phyloP scores from a whole-genome alignment of 2,888 invertebrate species.

The Clanis bilineata region DNA sequence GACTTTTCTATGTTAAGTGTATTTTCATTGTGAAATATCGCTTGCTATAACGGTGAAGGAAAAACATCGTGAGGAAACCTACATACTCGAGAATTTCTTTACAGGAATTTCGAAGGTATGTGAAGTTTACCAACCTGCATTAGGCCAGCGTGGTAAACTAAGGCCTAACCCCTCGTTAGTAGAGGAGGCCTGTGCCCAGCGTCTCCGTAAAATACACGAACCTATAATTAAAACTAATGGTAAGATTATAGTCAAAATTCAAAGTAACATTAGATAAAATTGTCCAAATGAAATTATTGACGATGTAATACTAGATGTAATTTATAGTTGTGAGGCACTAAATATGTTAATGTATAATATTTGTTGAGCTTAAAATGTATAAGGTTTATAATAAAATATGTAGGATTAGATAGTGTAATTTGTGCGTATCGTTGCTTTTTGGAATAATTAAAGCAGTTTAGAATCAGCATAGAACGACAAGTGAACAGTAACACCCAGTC shows the following conservation, averaged over 20 bases:
- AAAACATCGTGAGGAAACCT: too few relatives aligned
- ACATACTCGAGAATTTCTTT: too few relatives aligned
- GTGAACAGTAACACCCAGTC: too few relatives aligned
- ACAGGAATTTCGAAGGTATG: too few relatives aligned
- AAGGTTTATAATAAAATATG: constrained; percentile 6
- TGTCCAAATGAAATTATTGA: constrained; percentile 10
- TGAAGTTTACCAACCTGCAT: too few relatives aligned
- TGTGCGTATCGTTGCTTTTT: background rate
- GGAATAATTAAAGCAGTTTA: too few relatives aligned
- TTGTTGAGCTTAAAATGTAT: constrained; percentile 21
- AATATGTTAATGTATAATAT: constrained; percentile 28
- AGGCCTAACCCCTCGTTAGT: too few relatives aligned
- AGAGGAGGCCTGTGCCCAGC: background rate
- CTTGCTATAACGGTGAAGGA: too few relatives aligned
- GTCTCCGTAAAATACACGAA: background rate
- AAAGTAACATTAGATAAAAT: constrained; percentile 6
- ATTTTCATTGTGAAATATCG: too few relatives aligned
- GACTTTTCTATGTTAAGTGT: too few relatives aligned
- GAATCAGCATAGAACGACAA: too few relatives aligned
- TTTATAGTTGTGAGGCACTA: constrained; percentile 37
- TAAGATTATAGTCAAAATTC: background rate
- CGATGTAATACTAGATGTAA: constrained; percentile 6
- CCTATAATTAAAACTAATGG: background rate
- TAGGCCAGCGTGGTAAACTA: too few relatives aligned
- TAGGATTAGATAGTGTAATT: background rate